phyloP scores from a whole-genome alignment of 2,797 vertebrate species.

The Antennarius maculatus region DNA sequence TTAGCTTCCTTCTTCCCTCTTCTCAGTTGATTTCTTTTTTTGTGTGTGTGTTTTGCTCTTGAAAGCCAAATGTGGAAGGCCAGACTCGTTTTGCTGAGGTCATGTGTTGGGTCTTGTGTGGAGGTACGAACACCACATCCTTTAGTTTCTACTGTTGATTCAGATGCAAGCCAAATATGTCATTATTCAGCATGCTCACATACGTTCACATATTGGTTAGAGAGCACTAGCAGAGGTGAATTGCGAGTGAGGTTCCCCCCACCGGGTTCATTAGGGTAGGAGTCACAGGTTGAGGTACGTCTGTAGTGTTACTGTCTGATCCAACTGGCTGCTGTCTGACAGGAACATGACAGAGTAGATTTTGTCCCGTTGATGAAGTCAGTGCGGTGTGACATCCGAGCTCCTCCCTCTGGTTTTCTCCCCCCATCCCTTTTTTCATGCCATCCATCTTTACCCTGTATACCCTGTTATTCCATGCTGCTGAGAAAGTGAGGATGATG shows the following conservation, averaged over 20 bases:
- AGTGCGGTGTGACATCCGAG: constrained; percentile 37
- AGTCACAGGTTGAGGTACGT: constrained; percentile 59
- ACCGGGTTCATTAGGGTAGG: constrained; percentile 55
- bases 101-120: constrained; percentile 24
- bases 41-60: constrained; percentile 57
- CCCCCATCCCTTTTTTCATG: constrained; percentile 14
- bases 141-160: constrained; percentile 2
- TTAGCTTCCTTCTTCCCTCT: constrained; percentile 65
- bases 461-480: constrained; percentile 9
- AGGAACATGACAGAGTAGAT: constrained; percentile 73
- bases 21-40: constrained; percentile 34
- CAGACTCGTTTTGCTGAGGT: constrained; percentile 44
- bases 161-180: constrained; percentile 7
- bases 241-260: constrained; percentile 31
- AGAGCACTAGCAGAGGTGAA: constrained; percentile 26
- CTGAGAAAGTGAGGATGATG: too few relatives aligned
- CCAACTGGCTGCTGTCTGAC: constrained; percentile 69
- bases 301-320: constrained; percentile 66
- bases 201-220: constrained; percentile 4
- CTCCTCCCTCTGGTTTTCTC: neutral
- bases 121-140: constrained; percentile 2
- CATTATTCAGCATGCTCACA: neutral
- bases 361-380: constrained; percentile 52
- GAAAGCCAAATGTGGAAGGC: constrained; percentile 41
- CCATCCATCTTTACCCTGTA: constrained; percentile 29